Percentiles rank a stretch among this genome's conserved stretches.
phyloP scores from a whole-genome alignment of 2,113 vertebrate genomes.

The Dolichotis patagonum region DNA sequence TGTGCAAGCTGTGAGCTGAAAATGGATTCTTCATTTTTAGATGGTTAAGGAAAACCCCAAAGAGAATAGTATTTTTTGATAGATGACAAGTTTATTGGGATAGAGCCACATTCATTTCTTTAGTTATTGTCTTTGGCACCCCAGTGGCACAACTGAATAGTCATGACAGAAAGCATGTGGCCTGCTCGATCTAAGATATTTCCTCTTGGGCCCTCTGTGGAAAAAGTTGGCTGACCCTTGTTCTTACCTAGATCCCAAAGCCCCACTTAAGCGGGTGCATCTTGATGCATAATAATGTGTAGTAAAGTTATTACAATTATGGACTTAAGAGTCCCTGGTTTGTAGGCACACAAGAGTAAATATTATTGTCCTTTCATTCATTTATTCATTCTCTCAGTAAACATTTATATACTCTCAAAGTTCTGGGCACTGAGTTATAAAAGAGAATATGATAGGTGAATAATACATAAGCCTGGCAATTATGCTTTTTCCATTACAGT shows the following conservation, averaged over 20 bases:
- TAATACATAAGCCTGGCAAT: conserved; percentile 46
- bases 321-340: not conserved
- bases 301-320: not conserved
- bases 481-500: conserved; percentile 23
- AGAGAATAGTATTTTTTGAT: not conserved
- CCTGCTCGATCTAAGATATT: not conserved
- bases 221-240: not conserved
- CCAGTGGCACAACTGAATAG: not conserved
- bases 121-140: not conserved
- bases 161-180: conserved; percentile 45
- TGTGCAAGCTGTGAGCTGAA: not conserved
- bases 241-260: not conserved
- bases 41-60: not conserved
- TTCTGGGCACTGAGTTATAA: conserved; percentile 5
- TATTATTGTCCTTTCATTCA: not conserved
- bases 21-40: conserved; percentile 45
- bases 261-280: not conserved
- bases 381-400: conserved; percentile 17
- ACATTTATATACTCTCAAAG: not conserved
- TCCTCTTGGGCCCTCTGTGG: conserved; percentile 21
- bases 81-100: conserved; percentile 39
- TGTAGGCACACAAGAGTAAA: not conserved
- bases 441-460: conserved; percentile 39
- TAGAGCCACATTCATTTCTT: not conserved
- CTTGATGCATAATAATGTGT: not conserved